These are phyloP conservation scores for Hydra vulgaris DNA, from an alignment of 30 jellyfish, hydroid and myxozoan genomes.

Conservation along the genomic window DNA sequence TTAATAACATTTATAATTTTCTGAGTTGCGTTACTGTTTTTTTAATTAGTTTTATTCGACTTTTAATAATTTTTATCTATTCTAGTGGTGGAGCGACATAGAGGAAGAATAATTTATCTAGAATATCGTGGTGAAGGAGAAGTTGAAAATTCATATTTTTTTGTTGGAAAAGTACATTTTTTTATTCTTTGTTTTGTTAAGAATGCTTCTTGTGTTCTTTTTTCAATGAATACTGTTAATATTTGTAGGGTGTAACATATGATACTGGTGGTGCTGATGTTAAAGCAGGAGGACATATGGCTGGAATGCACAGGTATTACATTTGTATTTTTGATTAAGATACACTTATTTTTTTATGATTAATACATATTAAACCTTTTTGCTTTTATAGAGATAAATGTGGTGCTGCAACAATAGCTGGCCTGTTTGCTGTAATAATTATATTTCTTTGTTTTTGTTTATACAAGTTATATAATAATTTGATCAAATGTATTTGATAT, in stretches of 20 bases:
- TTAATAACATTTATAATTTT: too few relatives aligned
- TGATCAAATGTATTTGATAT: too few relatives aligned
- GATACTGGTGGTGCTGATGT: conserved; percentile 99
- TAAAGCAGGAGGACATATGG: conserved; percentile 96
- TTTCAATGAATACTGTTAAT: not conserved
- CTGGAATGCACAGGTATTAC: conserved; percentile 94
- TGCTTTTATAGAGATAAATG: conserved; percentile 71
- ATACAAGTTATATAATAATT: too few relatives aligned
- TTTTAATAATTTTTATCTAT: not conserved
- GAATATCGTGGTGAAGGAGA: conserved; percentile 76
- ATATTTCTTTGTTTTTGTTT: conserved; percentile 4
- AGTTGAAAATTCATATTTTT: conserved; percentile 51
- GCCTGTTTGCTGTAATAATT: conserved; percentile 56
- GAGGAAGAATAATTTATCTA: conserved; percentile 71
- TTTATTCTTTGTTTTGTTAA: not conserved
- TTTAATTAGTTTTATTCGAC: too few relatives aligned
- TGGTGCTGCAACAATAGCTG: conserved; percentile 98
- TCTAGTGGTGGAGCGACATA: conserved; percentile 69
- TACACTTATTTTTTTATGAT: too few relatives aligned
- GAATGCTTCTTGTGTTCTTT: not conserved
- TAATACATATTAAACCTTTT: too few relatives aligned
- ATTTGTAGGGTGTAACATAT: conserved; percentile 77
- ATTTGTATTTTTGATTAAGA: too few relatives aligned
- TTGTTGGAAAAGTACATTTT: conserved; percentile 81
- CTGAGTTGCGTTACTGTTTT: too few relatives aligned